Percentiles rank a stretch among this genome's conserved stretches.
These are phyloP conservation scores for Olivierus martensii DNA, from an alignment of 1,140 invertebrate species.

Conservation along the genomic window DNA sequence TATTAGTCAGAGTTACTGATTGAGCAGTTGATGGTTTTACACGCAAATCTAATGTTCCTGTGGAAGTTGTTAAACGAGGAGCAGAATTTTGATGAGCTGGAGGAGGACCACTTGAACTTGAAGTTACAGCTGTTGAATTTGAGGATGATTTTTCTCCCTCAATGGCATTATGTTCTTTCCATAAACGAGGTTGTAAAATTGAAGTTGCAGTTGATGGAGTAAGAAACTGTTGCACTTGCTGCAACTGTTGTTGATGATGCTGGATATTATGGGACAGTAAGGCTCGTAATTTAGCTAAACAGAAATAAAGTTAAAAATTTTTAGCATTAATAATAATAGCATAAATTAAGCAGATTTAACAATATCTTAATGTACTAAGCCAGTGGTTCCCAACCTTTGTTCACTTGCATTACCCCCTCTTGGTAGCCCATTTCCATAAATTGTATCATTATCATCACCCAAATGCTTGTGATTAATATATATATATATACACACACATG, in stretches of 20 bases:
- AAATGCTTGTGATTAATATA: too few species aligned
- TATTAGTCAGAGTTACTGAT: conserved; percentile 3
- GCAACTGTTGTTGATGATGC: conserved; percentile 16
- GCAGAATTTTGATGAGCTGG: conserved; percentile 21
- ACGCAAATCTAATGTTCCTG: conserved; percentile 18
- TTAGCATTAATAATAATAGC: too few species aligned
- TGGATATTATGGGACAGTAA: conserved; percentile 16
- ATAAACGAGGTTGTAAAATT: background rate
- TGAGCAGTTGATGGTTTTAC: conserved; percentile 16
- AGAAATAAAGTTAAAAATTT: background rate
- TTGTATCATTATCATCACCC: too few species aligned
- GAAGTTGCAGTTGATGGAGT: conserved; percentile 6
- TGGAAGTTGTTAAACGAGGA: conserved; percentile 5
- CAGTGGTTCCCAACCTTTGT: too few species aligned
- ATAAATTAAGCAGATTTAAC: too few species aligned
- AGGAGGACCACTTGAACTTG: conserved; percentile 15
- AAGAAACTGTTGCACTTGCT: conserved; percentile 15
- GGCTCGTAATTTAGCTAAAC: conserved; percentile 15
- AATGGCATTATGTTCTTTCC: background rate
- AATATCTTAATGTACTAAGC: too few species aligned
- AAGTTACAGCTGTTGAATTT: conserved; percentile 1
- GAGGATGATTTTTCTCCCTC: background rate
- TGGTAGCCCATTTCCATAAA: too few species aligned
- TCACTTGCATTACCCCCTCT: too few species aligned
- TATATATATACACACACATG: too few species aligned